phyloP scores from a whole-genome alignment of 2,888 invertebrate genomes.

The Halictus quadricinctus region DNA sequence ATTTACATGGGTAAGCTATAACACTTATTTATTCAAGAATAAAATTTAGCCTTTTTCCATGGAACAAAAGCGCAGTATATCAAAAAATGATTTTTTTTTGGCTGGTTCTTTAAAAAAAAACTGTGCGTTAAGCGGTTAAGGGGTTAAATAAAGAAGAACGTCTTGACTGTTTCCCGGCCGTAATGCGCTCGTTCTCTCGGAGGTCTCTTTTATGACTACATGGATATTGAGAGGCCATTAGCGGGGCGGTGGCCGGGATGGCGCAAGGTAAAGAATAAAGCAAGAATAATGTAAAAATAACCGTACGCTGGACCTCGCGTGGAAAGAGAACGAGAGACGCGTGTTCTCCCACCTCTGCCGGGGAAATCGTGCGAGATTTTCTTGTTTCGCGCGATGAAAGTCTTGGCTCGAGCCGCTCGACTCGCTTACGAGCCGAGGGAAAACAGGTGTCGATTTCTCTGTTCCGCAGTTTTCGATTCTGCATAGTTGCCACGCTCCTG shows the following conservation, averaged over 20 bases:
- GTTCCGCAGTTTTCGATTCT: neutral
- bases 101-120: too few relatives aligned
- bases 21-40: too few relatives aligned
- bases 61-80: too few relatives aligned
- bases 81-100: too few relatives aligned
- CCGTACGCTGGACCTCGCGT: neutral
- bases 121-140: neutral
- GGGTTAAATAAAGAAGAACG: neutral
- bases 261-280: neutral
- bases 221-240: neutral
- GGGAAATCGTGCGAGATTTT: conserved; percentile 18
- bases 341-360: conserved; percentile 1
- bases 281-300: conserved; percentile 9
- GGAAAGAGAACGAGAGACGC: neutral
- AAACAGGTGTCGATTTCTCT: conserved; percentile 2
- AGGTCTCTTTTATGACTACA: neutral
- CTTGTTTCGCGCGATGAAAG: conserved; percentile 25
- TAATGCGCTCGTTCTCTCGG: neutral
- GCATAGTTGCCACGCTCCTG: neutral
- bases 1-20: too few relatives aligned
- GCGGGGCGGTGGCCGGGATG: neutral
- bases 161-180: neutral
- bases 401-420: conserved; percentile 4
- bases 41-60: too few relatives aligned
- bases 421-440: neutral